Percentiles rank a stretch among this genome's conserved stretches.
Conservation (phyloP, 37 sponge, comb jelly and placozoan genomes). For the Geodia barretti region DNA sequence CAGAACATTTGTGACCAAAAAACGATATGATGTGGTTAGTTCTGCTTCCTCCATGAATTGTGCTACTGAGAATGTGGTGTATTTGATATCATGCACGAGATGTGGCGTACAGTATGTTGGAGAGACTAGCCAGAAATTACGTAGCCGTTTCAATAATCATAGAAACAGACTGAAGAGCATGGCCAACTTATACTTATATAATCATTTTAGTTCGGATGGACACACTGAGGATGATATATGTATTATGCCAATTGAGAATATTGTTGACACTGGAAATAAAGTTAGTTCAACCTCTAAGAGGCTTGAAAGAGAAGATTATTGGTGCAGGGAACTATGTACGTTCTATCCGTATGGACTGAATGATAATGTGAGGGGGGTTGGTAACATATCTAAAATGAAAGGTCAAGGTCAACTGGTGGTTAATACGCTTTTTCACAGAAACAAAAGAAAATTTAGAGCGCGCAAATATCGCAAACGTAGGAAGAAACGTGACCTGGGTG, state of each 20-base stretch:
- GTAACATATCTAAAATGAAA: not conserved
- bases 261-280: not conserved
- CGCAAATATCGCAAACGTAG: not conserved
- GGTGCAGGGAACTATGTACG: not conserved
- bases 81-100: not conserved
- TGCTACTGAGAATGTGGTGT: no score
- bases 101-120: not conserved
- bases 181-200: not conserved
- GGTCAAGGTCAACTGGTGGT: not conserved
- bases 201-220: not conserved
- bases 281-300: not conserved
- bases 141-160: not conserved
- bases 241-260: not conserved
- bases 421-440: not conserved
- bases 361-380: not conserved
- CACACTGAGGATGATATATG: not conserved
- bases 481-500: not conserved
- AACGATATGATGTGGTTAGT: not conserved
- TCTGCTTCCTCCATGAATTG: not conserved
- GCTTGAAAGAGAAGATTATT: not conserved
- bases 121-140: not conserved
- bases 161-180: not conserved
- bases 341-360: not conserved
- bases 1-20: not conserved
- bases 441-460: not conserved